Conservation (phyloP, 1,140 invertebrate species). For the Drosophila kanapiae region DNA sequence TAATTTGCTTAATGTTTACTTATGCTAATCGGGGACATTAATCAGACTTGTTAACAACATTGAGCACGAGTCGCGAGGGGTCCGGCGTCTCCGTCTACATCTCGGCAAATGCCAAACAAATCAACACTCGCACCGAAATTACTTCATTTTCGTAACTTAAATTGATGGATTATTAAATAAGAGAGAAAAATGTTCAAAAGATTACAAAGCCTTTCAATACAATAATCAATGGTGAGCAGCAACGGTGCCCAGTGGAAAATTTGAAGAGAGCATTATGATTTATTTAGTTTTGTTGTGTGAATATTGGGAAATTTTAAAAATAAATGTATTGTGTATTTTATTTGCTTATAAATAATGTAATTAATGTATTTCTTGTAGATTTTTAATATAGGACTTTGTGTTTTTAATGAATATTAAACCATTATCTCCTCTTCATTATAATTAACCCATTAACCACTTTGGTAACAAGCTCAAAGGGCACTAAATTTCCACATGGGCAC, state of each 20-base stretch:
- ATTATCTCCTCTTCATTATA: neutral
- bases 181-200: slow-evolving; percentile 48
- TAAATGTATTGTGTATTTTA: too few relatives aligned
- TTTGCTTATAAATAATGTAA: too few relatives aligned
- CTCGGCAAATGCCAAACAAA: slow-evolving; percentile 50
- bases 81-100: slow-evolving; percentile 13
- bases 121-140: slow-evolving; percentile 33
- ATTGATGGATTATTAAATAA: slow-evolving; percentile 72
- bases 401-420: neutral
- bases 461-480: slow-evolving; percentile 1
- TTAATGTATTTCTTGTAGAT: too few relatives aligned
- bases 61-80: slow-evolving; percentile 57
- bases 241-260: slow-evolving; percentile 40
- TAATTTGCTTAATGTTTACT: slow-evolving; percentile 77
- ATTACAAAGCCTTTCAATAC: slow-evolving; percentile 46
- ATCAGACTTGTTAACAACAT: slow-evolving; percentile 76
- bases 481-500: slow-evolving; percentile 63
- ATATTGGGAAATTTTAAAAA: neutral
- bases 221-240: slow-evolving; percentile 13
- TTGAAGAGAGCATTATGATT: neutral
- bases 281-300: too few relatives aligned
- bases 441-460: slow-evolving; percentile 2
- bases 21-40: slow-evolving; percentile 79
- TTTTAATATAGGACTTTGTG: too few relatives aligned
- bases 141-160: slow-evolving; percentile 65